Evolutionary conservation across 2,888 invertebrate species (phyloP), one percentile per base, ranked within the genome.

Genomic region (Gibbula magus): DNA sequence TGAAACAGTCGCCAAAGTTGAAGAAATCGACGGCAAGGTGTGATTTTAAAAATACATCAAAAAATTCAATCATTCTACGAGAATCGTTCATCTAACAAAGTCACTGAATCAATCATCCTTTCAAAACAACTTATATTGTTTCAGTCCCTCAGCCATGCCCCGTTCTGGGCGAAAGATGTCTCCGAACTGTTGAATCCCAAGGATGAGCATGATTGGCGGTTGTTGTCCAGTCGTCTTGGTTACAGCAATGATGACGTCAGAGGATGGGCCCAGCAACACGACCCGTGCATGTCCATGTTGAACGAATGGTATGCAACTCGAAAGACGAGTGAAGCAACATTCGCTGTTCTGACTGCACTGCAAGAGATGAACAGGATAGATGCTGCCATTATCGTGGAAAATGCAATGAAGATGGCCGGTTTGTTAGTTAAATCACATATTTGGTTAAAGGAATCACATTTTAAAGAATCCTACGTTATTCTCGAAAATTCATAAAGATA

Each of bases 251-350:
- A 90, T 78, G 92, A 92, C 83, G 89, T 92, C 32, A 84, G 88
- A 77, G 88, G 85, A 20, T 92, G 91, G 91, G 88, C 91, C 2
- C 89, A 88, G 67, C 91, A 90, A 76, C 79, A 88, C 22, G 91
- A 92, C 79, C 92, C 92, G 2, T 91, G 91, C 78, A 89, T 92
- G 91, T 86, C 89, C 5, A 77, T 92, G 83, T 84, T 92, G n/a
- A 90, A 89, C 83, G 91, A 92, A 81, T 92, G 91, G 91, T 92
- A 89, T 81, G 88, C 91, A 75, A 90, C 89, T 16, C 89, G 91
- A 80, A 92, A 90, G 81, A 90, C 90, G 10, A 87, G 89, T 75
- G 92, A 92, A 80, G 90, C 90, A 18, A 87, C 84, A 5, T 81
- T 83, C 77, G 91, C 87, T 25, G 84, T 92, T 13, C 82, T 91